Base-by-base conservation (phyloP, 2,113 vertebrate species). In the Lates calcarifer region DNA sequence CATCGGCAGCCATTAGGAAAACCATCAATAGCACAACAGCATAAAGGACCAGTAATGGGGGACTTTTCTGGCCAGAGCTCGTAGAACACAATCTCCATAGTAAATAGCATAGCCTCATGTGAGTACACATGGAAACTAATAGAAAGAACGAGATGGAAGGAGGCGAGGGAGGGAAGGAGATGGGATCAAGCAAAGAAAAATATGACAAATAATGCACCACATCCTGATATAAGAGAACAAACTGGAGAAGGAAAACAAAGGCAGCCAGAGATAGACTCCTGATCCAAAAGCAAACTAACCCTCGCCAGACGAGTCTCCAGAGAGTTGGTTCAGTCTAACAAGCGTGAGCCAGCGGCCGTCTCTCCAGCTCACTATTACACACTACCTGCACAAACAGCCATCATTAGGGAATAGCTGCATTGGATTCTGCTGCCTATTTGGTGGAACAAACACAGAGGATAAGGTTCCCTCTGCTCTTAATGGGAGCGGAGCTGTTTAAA, bases 1-100 rank as follows among this genome's bases (percentile, higher is more conserved):
- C 96, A 98, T 99, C 97, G 95, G 94, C 96, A 93, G 94, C 96
- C 97, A 99, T 99, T 99, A 99, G 97, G 95, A 96, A 97, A 97
- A 95, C 96, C 97, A 99, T 99, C 98, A 98, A 99, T 99, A 99
- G 93, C 93, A 90, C 96, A 95, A 95, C 96, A 90, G 96, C 96
- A 96, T 96, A 97, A 97, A 98, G 95, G 96, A 65, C 95, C 95
- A 92, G 97, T 98, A 98, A 98, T 97, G 96, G 96, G 95, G 95
- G 95, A 82, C 96, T 95, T 96, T 97, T 88, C 85, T 85, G 85
- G 88, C 90, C 76, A 92, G 91, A 92, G 82, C 83, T 81, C 92
- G 89, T 85, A 94, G 92, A 96, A 95, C 94, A 94, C 95, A 94
- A 94, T 95, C 94, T 96, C 95, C 95, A 95, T 94, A 95, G 95